phyloP scores from a whole-genome alignment of 2,888 invertebrate species.

The Xestia rhomboidea region DNA sequence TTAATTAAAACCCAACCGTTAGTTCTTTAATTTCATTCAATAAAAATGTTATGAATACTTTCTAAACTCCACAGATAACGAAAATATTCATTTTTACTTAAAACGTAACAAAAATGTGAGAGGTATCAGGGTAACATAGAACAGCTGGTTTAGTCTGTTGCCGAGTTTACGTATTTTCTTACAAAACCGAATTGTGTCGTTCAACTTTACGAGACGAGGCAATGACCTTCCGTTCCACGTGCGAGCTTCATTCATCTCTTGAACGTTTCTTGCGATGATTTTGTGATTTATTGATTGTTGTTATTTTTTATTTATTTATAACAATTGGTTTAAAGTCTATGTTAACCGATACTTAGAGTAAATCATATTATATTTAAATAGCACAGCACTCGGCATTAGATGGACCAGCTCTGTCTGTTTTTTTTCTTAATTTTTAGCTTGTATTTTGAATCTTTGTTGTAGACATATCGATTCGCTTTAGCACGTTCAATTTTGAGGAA shows the following conservation, averaged over 20 bases:
- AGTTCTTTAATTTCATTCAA: background rate
- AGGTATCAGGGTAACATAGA: conserved; percentile 76
- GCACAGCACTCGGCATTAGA: background rate
- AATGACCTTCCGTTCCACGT: conserved; percentile 43
- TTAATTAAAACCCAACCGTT: background rate
- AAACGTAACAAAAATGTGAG: conserved; percentile 76
- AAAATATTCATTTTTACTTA: conserved; percentile 74
- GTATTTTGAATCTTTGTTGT: background rate
- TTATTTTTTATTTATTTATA: background rate
- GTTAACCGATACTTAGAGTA: background rate
- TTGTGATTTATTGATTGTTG: background rate
- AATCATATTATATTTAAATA: background rate
- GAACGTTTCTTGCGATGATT: background rate
- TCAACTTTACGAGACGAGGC: conserved; percentile 54
- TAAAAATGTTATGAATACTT: conserved; percentile 18
- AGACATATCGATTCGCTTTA: background rate
- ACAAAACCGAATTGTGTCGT: conserved; percentile 65
- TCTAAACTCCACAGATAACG: conserved; percentile 57
- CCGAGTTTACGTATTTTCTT: conserved; percentile 66
- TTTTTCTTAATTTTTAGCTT: background rate
- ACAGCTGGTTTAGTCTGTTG: conserved; percentile 57
- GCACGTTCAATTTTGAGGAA: background rate
- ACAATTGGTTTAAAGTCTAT: background rate
- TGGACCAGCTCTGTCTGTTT: no score
- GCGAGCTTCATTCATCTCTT: conserved; percentile 14